Base-by-base conservation (phyloP, 92 coral and sea anemone genomes). In the Porites cylindrica region DNA sequence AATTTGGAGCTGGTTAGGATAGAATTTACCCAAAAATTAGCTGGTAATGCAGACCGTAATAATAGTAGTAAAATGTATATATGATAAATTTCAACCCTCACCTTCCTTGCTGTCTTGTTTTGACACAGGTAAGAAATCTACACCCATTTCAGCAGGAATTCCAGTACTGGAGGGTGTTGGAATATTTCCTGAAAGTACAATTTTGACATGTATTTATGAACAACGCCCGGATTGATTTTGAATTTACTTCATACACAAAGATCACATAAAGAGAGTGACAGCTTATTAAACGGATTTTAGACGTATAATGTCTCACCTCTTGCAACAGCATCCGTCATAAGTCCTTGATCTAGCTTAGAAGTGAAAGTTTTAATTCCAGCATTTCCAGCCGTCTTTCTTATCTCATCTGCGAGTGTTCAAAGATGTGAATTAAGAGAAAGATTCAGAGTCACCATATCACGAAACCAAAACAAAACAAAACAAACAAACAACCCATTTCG, bases 361-460 rank as follows among this genome's bases (percentile, higher is more conserved):
- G 92, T 91, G 72, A 94, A 92, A 7, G 96, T 93, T 74, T 90
- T 89, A 47, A 94, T 94, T 20, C 96, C 98, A 18, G 94, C 89
- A 16, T 91, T 92, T 26, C 88, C 91, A 2, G 93, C 84, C 0
- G 92, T 79, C 69, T 92, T 82, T 52, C 95, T 90, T 75, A 94
- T 90, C 65, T 94, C 98, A 86, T 94, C 98, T 94, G 91, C 43
- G 47, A 4, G 47, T 38, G 47, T 38, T 38, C 47, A 38, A 38
- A 38, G 0, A 29, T 26, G 7, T 69, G 26, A 12, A 38, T 38
- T 38, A 38, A 38, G 47, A 4, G 47, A 38, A 38, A 38, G 5
- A 38, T 38, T 38, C 47, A 38, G 32, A 29, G 47, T 38, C 47
- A 38, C 47, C 47, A 38, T 38, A 38, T 38, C 47, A 38, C 47